phyloP scores from a whole-genome alignment of 1,140 invertebrate species.

The Aleiodes sp. region DNA sequence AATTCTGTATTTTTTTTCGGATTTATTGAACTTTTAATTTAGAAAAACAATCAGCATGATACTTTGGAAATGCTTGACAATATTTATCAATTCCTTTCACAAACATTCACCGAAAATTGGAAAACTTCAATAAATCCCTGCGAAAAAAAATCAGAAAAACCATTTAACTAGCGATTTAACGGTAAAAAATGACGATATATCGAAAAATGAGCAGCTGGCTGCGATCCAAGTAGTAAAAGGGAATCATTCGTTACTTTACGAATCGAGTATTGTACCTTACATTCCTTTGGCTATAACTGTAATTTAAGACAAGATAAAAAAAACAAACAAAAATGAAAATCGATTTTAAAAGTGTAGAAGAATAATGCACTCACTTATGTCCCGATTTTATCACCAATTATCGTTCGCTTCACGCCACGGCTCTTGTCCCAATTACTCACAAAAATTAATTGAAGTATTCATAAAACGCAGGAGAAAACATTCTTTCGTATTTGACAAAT shows the following conservation, averaged over 20 bases:
- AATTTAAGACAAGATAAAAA: slow-evolving; percentile 51
- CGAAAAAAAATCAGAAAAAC: too few relatives aligned
- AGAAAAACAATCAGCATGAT: too few relatives aligned
- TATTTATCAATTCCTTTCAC: too few relatives aligned
- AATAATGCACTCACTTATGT: not conserved
- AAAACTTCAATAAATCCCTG: too few relatives aligned
- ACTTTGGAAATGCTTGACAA: too few relatives aligned
- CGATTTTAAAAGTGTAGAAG: not conserved
- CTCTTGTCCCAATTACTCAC: not conserved
- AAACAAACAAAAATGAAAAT: not conserved
- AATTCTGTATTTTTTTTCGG: too few relatives aligned
- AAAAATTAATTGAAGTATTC: not conserved
- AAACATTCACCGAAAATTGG: too few relatives aligned
- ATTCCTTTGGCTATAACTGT: slow-evolving; percentile 68
- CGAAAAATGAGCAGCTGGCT: slow-evolving; percentile 60
- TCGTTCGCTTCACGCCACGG: not conserved
- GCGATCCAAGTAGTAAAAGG: slow-evolving; percentile 44
- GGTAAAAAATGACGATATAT: slow-evolving; percentile 29
- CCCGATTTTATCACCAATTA: not conserved
- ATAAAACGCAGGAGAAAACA: too few relatives aligned
- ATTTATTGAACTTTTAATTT: too few relatives aligned
- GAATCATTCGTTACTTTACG: slow-evolving; percentile 37
- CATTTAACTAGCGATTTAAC: not conserved
- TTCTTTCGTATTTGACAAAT: too few relatives aligned
- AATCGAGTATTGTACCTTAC: slow-evolving; percentile 68